Evolutionary conservation across 2,113 vertebrate species (phyloP).

Genomic region (Dicerorhinus sumatrensis): DNA sequence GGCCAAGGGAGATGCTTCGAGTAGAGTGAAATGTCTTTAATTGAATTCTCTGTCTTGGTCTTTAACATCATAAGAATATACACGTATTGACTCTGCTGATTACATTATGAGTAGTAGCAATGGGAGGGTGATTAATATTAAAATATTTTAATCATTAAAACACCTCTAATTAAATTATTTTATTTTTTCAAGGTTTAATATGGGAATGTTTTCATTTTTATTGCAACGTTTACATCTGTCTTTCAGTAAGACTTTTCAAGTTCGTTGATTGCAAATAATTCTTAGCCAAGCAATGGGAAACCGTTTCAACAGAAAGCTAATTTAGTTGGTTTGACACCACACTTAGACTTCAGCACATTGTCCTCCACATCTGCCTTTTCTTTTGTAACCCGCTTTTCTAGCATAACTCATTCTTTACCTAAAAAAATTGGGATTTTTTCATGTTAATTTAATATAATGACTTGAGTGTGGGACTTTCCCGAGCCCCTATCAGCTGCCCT

Average conservation of each 20-base stretch:
- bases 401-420: neutral
- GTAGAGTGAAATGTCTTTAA: constrained; percentile 64
- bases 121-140: constrained; percentile 81
- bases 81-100: constrained; percentile 77
- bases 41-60: constrained; percentile 68
- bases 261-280: constrained; percentile 56
- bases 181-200: constrained; percentile 67
- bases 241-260: constrained; percentile 43
- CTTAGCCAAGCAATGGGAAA: neutral
- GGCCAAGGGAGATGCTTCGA: constrained; percentile 28
- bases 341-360: neutral
- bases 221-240: constrained; percentile 42
- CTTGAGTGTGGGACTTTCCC: neutral
- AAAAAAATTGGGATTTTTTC: neutral
- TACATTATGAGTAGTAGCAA: constrained; percentile 80
- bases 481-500: neutral
- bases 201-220: constrained; percentile 65
- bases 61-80: constrained; percentile 70
- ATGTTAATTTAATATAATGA: neutral
- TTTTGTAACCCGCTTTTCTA: neutral
- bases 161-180: constrained; percentile 75
- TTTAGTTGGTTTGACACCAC: neutral
- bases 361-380: neutral
- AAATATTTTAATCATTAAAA: constrained; percentile 79
- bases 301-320: neutral